phyloP scores from a whole-genome alignment of 2,797 vertebrate genomes.

The Melanotaenia parkinsoni region DNA sequence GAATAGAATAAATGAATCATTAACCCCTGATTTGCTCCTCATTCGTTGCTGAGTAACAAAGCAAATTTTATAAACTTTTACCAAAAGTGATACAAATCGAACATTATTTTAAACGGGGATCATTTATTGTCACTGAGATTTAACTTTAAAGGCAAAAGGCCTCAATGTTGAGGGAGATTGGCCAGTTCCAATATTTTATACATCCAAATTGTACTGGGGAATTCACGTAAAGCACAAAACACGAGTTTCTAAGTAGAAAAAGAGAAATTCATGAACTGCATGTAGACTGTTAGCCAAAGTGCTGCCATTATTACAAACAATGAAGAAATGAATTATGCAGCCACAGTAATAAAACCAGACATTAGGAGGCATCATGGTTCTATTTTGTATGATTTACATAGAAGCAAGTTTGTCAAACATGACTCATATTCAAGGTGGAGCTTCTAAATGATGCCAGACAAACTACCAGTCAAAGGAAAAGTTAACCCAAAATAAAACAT shows the following conservation, averaged over 20 bases:
- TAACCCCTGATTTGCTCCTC: too few species aligned
- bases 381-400: not conserved
- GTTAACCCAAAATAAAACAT: not conserved
- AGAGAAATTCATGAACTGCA: not conserved
- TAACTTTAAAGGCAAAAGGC: not conserved
- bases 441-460: not conserved
- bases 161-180: not conserved
- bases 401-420: not conserved
- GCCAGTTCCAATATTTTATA: not conserved
- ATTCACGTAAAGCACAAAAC: too few species aligned
- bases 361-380: slow-evolving; percentile 15
- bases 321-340: not conserved
- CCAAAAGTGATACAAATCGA: too few species aligned
- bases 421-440: not conserved
- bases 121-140: not conserved
- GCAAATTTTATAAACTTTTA: too few species aligned
- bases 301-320: not conserved
- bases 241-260: not conserved
- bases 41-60: too few species aligned
- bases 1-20: too few species aligned
- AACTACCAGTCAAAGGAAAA: not conserved
- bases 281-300: not conserved
- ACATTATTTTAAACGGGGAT: too few species aligned
- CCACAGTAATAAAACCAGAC: slow-evolving; percentile 10
- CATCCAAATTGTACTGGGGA: not conserved